A percentile compares a stretch with the other conserved stretches of the same genome.
Conservation (phyloP, 2,888 invertebrate species). For the Antheraea assamensis region DNA sequence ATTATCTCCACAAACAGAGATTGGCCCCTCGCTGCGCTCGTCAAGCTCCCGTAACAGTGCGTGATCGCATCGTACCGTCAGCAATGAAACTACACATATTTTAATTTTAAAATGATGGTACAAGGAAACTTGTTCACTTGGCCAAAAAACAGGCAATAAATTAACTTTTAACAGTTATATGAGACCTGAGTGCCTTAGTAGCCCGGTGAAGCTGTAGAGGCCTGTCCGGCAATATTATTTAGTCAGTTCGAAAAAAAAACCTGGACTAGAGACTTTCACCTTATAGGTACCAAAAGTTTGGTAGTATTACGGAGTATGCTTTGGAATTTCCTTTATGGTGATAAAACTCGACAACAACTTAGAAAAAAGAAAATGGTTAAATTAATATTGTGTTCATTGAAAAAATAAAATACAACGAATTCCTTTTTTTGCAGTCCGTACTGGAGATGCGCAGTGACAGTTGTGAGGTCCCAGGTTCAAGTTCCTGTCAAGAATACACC, state of each 20-base stretch:
- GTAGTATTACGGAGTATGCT: no score
- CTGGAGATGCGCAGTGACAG: slow-evolving; percentile 44
- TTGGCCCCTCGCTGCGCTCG: slow-evolving; percentile 74
- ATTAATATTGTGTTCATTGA: neutral
- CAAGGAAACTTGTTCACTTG: neutral
- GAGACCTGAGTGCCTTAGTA: no score
- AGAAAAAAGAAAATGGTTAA: neutral
- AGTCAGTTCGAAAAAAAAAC: no score
- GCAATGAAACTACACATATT: slow-evolving; percentile 35
- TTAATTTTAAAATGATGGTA: neutral
- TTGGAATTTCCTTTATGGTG: no score
- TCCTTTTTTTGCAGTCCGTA: slow-evolving; percentile 43
- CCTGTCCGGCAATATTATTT: no score
- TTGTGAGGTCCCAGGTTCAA: slow-evolving; percentile 40
- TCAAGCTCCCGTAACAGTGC: slow-evolving; percentile 54
- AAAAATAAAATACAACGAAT: neutral
- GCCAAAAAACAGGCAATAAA: neutral
- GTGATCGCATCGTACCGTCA: slow-evolving; percentile 46
- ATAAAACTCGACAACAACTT: no score
- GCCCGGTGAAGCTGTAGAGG: no score
- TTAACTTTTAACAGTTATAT: neutral
- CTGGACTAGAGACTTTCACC: no score
- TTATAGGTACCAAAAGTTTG: no score
- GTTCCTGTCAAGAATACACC: slow-evolving; percentile 46
- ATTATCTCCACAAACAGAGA: slow-evolving; percentile 73